These are phyloP conservation scores for Ceratitis capitata DNA, from an alignment of 1,140 invertebrate species.

Conservation along the genomic window DNA sequence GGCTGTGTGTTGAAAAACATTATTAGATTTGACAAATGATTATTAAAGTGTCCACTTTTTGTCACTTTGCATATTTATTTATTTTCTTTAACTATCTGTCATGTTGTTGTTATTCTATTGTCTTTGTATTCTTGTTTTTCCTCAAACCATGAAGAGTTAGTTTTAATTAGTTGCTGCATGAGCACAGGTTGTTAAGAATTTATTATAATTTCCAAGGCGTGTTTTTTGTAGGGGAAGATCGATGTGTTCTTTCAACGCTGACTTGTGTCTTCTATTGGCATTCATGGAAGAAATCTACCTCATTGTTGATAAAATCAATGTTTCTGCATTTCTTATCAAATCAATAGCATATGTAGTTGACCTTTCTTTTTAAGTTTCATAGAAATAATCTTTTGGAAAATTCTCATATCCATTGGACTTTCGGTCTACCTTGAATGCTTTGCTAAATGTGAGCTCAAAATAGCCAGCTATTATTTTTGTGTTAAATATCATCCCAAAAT, in stretches of 20 bases:
- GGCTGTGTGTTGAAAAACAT: background rate
- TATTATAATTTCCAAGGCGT: background rate
- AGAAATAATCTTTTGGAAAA: no score
- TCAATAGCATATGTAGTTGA: no score
- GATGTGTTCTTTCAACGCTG: background rate
- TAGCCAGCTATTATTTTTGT: no score
- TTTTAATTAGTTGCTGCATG: background rate
- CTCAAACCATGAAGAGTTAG: background rate
- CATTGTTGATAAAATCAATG: background rate
- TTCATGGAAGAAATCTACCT: background rate
- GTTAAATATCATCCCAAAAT: no score
- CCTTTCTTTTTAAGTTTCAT: no score
- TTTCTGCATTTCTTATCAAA: no score
- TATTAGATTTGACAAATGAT: slow-evolving; percentile 23
- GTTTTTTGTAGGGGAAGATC: background rate
- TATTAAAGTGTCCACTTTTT: background rate
- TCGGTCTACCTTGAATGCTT: no score
- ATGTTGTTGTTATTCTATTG: background rate
- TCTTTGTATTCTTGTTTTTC: background rate
- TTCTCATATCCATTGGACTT: no score
- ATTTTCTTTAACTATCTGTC: background rate
- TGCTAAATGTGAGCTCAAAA: no score
- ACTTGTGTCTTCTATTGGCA: background rate
- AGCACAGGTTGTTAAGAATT: background rate
- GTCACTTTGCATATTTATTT: background rate